phyloP scores from a whole-genome alignment of 1,140 invertebrate species.

The Drosophila malerkotliana region DNA sequence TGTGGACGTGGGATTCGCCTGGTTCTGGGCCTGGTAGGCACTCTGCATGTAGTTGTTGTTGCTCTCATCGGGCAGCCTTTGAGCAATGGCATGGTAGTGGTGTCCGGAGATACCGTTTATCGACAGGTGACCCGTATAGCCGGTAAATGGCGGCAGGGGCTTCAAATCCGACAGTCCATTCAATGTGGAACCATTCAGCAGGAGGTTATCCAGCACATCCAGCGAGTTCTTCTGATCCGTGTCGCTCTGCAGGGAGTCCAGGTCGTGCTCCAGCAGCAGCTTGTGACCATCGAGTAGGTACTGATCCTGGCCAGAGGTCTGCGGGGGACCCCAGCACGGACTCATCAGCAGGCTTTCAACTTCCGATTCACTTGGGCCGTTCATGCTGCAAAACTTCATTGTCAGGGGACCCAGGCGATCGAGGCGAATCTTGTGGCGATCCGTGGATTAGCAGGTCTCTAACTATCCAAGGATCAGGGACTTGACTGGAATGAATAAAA shows the following conservation, averaged over 20 bases:
- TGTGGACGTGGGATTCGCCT: constrained; percentile 78
- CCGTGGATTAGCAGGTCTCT: constrained; percentile 10
- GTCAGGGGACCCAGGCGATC: constrained; percentile 70
- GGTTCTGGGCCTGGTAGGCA: constrained; percentile 84
- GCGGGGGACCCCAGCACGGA: constrained; percentile 83
- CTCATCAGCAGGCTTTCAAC: constrained; percentile 84
- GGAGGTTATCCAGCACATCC: constrained; percentile 87
- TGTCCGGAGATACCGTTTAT: constrained; percentile 94
- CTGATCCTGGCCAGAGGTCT: constrained; percentile 82
- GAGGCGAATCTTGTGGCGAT: constrained; percentile 42
- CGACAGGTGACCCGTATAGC: constrained; percentile 91
- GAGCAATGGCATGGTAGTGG: constrained; percentile 92
- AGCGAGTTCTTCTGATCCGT: constrained; percentile 85
- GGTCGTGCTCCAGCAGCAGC: constrained; percentile 79
- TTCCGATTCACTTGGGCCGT: constrained; percentile 84
- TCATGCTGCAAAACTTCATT: constrained; percentile 85
- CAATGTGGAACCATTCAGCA: constrained; percentile 86
- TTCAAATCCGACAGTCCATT: constrained; percentile 91
- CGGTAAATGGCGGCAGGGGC: constrained; percentile 93
- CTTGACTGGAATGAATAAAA: not conserved
- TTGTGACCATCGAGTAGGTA: constrained; percentile 84
- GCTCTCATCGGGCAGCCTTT: constrained; percentile 88
- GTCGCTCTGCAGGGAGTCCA: constrained; percentile 82
- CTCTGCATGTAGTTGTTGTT: constrained; percentile 88
- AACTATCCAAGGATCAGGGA: constrained; percentile 19